Evolutionary conservation across 2,797 vertebrate species (phyloP).

Genomic region (Megalops cyprinoides): DNA sequence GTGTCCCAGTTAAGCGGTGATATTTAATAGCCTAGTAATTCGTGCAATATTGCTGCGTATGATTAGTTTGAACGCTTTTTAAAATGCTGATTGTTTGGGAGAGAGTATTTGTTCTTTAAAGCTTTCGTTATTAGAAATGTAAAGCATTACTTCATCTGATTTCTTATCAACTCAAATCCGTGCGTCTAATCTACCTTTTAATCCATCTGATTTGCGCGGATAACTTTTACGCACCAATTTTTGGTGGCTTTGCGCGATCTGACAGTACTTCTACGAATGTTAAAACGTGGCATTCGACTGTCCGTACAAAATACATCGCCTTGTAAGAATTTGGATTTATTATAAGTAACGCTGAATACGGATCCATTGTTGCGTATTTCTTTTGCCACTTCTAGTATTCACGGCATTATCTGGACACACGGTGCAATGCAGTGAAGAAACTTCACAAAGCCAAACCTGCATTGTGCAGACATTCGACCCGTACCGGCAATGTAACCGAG

Average conservation of each 20-base stretch:
- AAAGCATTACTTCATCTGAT: neutral
- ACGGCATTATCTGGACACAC: neutral
- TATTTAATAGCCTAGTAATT: neutral
- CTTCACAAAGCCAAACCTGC: too few relatives aligned
- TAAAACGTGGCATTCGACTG: neutral
- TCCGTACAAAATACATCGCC: neutral
- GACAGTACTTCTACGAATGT: neutral
- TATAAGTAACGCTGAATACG: neutral
- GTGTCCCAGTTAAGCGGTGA: neutral
- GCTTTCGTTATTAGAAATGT: neutral
- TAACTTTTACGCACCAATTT: slow-evolving; percentile 12
- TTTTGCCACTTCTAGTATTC: neutral
- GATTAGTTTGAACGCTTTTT: neutral
- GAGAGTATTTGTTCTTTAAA: neutral
- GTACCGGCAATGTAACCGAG: too few relatives aligned
- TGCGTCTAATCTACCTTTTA: neutral
- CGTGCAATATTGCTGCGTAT: neutral
- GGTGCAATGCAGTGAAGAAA: too few relatives aligned
- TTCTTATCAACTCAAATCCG: neutral
- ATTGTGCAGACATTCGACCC: too few relatives aligned
- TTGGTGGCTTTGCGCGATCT: neutral
- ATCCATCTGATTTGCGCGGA: neutral
- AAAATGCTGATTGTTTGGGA: neutral
- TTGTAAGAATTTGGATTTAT: neutral
- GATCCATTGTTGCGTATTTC: neutral